A percentile compares a stretch with the other conserved stretches of the same genome.
These are phyloP conservation scores for Xyrichtys novacula DNA, from an alignment of 2,797 vertebrate genomes.

Conservation along the genomic window DNA sequence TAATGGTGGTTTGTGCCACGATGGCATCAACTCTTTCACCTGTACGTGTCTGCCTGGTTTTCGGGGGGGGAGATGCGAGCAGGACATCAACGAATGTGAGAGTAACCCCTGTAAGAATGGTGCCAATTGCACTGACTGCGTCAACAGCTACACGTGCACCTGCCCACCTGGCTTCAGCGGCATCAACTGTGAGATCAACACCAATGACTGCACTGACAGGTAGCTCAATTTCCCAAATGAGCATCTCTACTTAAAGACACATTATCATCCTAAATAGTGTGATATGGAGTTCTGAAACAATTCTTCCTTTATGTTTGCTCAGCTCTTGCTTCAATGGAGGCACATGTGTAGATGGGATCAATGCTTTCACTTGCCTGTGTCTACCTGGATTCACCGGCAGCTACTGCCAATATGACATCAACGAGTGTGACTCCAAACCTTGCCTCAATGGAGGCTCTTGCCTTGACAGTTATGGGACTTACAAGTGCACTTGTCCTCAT, in stretches of 20 bases:
- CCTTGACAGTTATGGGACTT: conserved; percentile 95
- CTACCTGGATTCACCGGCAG: conserved; percentile 94
- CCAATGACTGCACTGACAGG: conserved; percentile 98
- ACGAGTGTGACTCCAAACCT: conserved; percentile 96
- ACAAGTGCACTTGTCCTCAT: conserved; percentile 96
- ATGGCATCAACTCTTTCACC: conserved; percentile 86
- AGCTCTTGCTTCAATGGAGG: conserved; percentile 98
- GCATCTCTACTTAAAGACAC: neutral
- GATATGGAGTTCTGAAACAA: neutral
- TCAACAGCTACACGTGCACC: conserved; percentile 96
- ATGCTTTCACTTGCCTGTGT: conserved; percentile 94
- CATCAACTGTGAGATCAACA: conserved; percentile 97
- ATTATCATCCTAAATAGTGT: neutral
- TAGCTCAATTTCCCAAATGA: conserved; percentile 66
- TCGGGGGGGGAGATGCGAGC: conserved; percentile 90
- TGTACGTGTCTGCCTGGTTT: conserved; percentile 92
- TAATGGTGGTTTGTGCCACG: conserved; percentile 92
- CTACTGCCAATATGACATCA: conserved; percentile 97
- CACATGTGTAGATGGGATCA: conserved; percentile 95
- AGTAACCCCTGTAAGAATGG: conserved; percentile 94
- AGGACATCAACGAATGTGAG: conserved; percentile 96
- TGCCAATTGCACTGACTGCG: conserved; percentile 96
- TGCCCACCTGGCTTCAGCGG: conserved; percentile 94
- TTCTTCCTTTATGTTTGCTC: conserved; percentile 19
- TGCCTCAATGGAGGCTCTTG: conserved; percentile 96